A percentile compares a stretch with the other conserved stretches of the same genome.
phyloP scores from a whole-genome alignment of 2,888 invertebrate genomes.

The Aphidius colemani region DNA sequence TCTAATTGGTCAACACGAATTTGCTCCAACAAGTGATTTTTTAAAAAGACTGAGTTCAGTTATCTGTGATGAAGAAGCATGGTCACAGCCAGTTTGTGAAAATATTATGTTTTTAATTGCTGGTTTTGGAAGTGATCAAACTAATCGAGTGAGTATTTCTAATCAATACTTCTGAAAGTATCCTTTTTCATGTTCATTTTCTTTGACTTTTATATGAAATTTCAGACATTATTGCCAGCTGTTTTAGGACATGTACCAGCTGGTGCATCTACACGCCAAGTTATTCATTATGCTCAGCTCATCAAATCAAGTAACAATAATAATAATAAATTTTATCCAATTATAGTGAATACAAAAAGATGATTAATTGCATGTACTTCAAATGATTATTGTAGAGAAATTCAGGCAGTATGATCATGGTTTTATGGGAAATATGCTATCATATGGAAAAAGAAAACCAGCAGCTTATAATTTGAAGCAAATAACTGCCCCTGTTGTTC shows the following conservation, averaged over 20 bases:
- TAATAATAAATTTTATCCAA: too few species aligned
- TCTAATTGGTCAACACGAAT: slow-evolving; percentile 61
- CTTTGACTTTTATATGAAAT: background rate
- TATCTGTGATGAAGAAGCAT: slow-evolving; percentile 65
- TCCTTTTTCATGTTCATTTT: too few species aligned
- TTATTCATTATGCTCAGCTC: slow-evolving; percentile 75
- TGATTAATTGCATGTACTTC: slow-evolving; percentile 3
- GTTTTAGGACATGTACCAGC: slow-evolving; percentile 73
- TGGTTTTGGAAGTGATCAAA: slow-evolving; percentile 66
- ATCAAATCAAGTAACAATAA: slow-evolving; percentile 55
- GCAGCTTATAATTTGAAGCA: slow-evolving; percentile 66
- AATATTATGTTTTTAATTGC: slow-evolving; percentile 70
- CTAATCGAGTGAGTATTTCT: slow-evolving; percentile 59
- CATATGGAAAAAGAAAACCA: slow-evolving; percentile 64
- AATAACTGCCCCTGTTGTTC: slow-evolving; percentile 66
- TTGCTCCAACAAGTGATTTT: slow-evolving; percentile 64
- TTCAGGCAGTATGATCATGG: slow-evolving; percentile 65
- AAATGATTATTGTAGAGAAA: slow-evolving; percentile 34
- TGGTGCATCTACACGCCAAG: slow-evolving; percentile 71
- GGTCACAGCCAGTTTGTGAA: slow-evolving; percentile 67
- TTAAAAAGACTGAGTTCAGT: slow-evolving; percentile 58
- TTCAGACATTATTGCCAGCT: slow-evolving; percentile 71
- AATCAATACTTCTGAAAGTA: background rate
- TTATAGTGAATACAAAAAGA: too few species aligned
- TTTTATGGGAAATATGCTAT: slow-evolving; percentile 61